A percentile compares a stretch with the other conserved stretches of the same genome.
Conservation (phyloP, 2,113 vertebrate genomes). For the Misgurnus anguillicaudatus region DNA sequence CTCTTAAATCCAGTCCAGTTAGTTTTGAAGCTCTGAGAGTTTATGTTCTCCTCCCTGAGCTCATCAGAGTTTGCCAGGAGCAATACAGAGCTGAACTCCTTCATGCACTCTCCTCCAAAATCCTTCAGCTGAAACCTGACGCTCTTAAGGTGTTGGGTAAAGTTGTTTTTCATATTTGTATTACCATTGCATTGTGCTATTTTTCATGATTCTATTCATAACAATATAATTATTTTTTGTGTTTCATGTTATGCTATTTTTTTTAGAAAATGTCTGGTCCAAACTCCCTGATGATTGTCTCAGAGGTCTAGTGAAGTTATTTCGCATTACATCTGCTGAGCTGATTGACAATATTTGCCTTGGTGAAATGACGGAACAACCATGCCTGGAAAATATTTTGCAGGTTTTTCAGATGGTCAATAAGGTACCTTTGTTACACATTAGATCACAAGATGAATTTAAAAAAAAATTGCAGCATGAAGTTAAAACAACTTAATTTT, state of each 20-base stretch:
- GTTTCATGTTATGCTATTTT: not conserved
- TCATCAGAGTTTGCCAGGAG: conserved; percentile 42
- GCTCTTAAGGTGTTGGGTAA: conserved; percentile 45
- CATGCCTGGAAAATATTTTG: not conserved
- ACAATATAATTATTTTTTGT: no score
- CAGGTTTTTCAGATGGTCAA: conserved; percentile 47
- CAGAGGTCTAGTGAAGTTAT: conserved; percentile 49
- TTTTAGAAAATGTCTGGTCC: conserved; percentile 53
- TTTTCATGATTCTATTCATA: no score
- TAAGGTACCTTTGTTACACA: conserved; percentile 41
- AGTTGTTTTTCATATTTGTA: not conserved
- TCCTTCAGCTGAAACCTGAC: conserved; percentile 43
- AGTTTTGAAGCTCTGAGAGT: conserved; percentile 53
- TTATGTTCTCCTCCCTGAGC: conserved; percentile 58
- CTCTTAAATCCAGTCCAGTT: conserved; percentile 26
- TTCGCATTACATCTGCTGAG: conserved; percentile 6
- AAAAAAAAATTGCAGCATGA: no score
- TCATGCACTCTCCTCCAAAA: conserved; percentile 19
- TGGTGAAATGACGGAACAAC: not conserved
- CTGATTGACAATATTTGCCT: conserved; percentile 15
- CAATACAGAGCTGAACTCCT: conserved; percentile 14
- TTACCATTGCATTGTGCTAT: no score
- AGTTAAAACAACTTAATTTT: no score
- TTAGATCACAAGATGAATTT: not conserved
- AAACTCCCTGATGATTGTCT: conserved; percentile 46